Percentiles rank a stretch among this genome's conserved stretches.
phyloP scores from a whole-genome alignment of 2,797 vertebrate species.

The Enoplosus armatus region DNA sequence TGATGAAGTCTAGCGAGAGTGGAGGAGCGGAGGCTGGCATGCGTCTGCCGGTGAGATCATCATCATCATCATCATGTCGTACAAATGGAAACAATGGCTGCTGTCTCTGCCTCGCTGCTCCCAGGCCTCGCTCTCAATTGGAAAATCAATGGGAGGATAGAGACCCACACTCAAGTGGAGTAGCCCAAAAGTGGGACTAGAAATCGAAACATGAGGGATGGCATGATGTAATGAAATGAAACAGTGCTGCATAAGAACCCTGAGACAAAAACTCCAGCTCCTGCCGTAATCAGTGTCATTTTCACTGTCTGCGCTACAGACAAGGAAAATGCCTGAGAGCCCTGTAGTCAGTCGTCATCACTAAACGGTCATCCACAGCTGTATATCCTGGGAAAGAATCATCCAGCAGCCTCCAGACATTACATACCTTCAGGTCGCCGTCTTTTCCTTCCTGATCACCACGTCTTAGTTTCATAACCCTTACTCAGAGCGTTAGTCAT shows the following conservation, averaged over 20 bases:
- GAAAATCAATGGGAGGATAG: constrained; percentile 76
- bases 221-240: constrained; percentile 76
- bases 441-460: constrained; percentile 41
- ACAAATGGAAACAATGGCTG: constrained; percentile 75
- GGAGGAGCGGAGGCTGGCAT: constrained; percentile 52
- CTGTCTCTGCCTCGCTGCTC: constrained; percentile 60
- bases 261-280: constrained; percentile 56
- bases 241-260: constrained; percentile 56
- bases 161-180: constrained; percentile 61
- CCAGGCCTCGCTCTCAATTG: constrained; percentile 58
- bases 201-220: constrained; percentile 68
- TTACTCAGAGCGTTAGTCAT: constrained; percentile 67
- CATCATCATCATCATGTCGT: constrained; percentile 64
- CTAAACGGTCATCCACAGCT: constrained; percentile 42
- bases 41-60: constrained; percentile 72
- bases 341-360: constrained; percentile 20
- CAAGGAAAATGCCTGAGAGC: constrained; percentile 22
- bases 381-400: constrained; percentile 32
- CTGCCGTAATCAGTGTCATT: constrained; percentile 64
- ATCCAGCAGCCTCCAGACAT: constrained; percentile 60
- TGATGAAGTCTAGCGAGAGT: constrained; percentile 74
- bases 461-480: constrained; percentile 46
- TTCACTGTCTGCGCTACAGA: constrained; percentile 30
- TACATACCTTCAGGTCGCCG: constrained; percentile 49
- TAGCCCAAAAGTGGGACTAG: constrained; percentile 60